Evolutionary conservation across 2,888 invertebrate species (phyloP).

Genomic region (Ceratothoa steindachneri): DNA sequence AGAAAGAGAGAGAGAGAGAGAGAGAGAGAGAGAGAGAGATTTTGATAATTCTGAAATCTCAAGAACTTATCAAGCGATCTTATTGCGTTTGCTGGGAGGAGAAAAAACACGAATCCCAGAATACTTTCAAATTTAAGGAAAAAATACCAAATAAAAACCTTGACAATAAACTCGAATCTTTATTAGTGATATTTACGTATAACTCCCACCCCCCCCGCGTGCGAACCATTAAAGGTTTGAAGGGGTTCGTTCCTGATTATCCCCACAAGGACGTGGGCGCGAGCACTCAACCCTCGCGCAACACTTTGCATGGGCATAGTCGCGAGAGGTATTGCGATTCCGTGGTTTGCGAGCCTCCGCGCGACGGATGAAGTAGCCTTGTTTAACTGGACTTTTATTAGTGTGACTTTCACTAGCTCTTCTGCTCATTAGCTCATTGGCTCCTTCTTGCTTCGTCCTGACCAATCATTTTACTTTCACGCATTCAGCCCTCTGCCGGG

Average conservation of each 20-base stretch:
- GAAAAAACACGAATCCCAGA: neutral
- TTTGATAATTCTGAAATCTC: neutral
- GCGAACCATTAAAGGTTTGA: no score
- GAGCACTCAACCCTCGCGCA: no score
- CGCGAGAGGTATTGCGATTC: no score
- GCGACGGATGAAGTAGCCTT: neutral
- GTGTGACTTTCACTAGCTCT: neutral
- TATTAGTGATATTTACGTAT: neutral
- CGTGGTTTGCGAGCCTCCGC: no score
- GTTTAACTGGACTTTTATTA: neutral
- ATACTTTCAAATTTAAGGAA: neutral
- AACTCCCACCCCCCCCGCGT: no score
- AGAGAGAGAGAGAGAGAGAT: neutral
- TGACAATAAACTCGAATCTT: neutral
- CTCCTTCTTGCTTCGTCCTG: neutral
- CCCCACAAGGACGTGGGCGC: no score
- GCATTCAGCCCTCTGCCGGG: neutral
- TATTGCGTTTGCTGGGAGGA: neutral
- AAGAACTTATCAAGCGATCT: neutral
- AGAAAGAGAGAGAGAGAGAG: neutral
- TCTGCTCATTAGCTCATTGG: neutral
- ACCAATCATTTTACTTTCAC: neutral
- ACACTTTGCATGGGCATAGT: no score
- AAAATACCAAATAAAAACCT: neutral
- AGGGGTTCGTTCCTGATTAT: no score